Conservation (phyloP, 2,113 vertebrate species). For the Daboia siamensis region DNA sequence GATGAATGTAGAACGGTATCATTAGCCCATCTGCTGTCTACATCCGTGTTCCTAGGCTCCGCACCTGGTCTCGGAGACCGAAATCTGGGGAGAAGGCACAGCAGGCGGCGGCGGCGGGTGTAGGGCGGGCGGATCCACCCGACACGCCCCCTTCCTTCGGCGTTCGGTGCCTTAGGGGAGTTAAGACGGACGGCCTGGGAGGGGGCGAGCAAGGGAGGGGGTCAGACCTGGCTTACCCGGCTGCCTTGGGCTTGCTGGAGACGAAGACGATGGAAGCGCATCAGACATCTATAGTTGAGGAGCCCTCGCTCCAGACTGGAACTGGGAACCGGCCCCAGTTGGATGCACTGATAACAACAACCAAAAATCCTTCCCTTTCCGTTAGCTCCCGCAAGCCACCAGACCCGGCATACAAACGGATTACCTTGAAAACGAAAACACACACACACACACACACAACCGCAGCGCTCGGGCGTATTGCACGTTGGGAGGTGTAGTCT, state of each 20-base stretch:
- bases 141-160: not conserved
- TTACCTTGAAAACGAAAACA: not conserved
- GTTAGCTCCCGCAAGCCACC: not conserved
- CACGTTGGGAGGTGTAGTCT: constrained; percentile 22
- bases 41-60: not conserved
- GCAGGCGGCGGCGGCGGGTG: not conserved
- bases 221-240: not conserved
- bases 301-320: not conserved
- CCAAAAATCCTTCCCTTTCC: not conserved
- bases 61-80: not conserved
- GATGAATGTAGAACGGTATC: not conserved
- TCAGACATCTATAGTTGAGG: not conserved
- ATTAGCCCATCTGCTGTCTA: not conserved
- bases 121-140: not conserved
- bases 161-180: not conserved
- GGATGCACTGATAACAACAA: not conserved
- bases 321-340: not conserved
- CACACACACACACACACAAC: not conserved
- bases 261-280: not conserved
- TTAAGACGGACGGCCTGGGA: not conserved
- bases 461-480: not conserved
- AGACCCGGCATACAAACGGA: not conserved
- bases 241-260: not conserved
- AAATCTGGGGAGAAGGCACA: not conserved
- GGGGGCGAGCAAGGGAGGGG: not conserved